Base-by-base conservation (phyloP, 2,888 invertebrate genomes). In the Phortica okadai region DNA sequence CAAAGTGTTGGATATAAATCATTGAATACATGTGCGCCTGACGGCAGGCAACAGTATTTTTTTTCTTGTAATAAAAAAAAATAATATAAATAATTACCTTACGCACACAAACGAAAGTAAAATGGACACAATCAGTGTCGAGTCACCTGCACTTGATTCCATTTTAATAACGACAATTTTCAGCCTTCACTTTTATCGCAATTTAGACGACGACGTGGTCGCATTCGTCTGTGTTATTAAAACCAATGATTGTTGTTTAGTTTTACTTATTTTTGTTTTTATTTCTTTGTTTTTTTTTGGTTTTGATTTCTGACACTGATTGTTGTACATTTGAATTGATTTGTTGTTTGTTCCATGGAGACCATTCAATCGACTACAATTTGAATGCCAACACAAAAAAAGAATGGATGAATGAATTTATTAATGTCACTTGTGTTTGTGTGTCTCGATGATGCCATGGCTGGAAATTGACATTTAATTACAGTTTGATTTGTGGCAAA, bases 381-480 rank as follows among this genome's bases (percentile, higher is more conserved):
- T 33, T 66, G 33, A 10, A 42, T 42, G 42, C 10, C 11, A 66
- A 42, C 50, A 50, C 50, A 14, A 50, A 8, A 50, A 50, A 50
- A 5, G 50, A 50, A 50, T 3, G 14, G 14, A 3, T 14, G 50
- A 50, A 50, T 14, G 50, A 50, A 50, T 50, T 50, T 50, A 50
- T 50, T 50, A 50, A 50, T 50, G 50, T 50, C 59, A n/a, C 33
- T 33, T 59, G 7, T 16, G 59, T 11, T n/a, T 11, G 59, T 21
- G 59, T 16, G n/a, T 59, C 7, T 8, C 7, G 7, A 59, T 59
- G 21, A n/a, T 59, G 10, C 59, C 50, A 50, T 11, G 76, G 44
- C 67, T 81, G 82, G 79, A 85, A 85, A 85, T 85, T 84, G 85
- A 88, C 85, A 86, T 85, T 85, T 85, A 85, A 84, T 83, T 80